Percentiles rank a stretch among this genome's conserved stretches.
These are phyloP conservation scores for Andrena hattorfiana DNA, from an alignment of 2,888 invertebrate species.

Conservation along the genomic window DNA sequence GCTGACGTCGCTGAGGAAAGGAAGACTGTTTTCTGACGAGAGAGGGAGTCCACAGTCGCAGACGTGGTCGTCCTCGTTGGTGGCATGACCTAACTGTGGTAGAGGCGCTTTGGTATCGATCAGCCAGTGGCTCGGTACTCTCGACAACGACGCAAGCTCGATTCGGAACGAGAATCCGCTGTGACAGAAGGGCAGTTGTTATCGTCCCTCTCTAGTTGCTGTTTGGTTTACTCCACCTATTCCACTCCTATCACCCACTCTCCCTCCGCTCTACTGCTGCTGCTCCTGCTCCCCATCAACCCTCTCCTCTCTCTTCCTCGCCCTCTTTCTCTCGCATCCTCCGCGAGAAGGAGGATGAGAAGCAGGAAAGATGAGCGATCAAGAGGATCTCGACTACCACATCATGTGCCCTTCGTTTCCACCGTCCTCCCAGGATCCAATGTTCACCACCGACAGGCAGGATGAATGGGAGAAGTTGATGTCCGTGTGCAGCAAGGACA, in stretches of 20 bases:
- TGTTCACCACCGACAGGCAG: constrained; percentile 62
- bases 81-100: constrained; percentile 48
- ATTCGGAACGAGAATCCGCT: constrained; percentile 40
- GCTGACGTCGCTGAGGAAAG: background rate
- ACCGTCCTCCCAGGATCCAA: constrained; percentile 75
- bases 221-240: constrained; percentile 1
- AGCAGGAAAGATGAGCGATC: constrained; percentile 73
- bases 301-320: constrained; percentile 11
- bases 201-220: constrained; percentile 27
- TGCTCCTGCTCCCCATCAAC: background rate
- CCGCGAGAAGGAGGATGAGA: constrained; percentile 55
- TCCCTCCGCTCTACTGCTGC: background rate
- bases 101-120: constrained; percentile 57
- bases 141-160: constrained; percentile 59
- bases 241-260: background rate
- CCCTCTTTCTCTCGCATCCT: constrained; percentile 49
- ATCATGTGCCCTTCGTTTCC: constrained; percentile 88
- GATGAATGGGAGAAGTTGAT: constrained; percentile 86
- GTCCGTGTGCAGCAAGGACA: constrained; percentile 87
- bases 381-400: constrained; percentile 88
- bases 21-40: background rate
- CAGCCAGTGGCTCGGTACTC: constrained; percentile 31
- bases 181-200: constrained; percentile 51
- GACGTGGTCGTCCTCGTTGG: constrained; percentile 17
- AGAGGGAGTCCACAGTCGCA: background rate